Evolutionary conservation across 2,888 invertebrate genomes (phyloP).

Genomic region (Epistrophe eligans): DNA sequence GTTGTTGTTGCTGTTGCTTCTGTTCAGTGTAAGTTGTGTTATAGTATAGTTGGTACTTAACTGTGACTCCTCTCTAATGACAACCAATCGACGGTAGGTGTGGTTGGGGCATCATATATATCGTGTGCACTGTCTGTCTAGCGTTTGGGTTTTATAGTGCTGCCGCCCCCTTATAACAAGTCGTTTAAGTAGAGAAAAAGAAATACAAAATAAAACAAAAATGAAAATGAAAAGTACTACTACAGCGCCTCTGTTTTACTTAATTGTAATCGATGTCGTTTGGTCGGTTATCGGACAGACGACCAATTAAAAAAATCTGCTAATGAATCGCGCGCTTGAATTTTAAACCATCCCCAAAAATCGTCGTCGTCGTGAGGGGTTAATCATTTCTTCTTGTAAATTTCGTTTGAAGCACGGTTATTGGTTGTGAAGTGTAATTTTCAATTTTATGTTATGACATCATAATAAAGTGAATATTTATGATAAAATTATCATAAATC

Average conservation of each 20-base stretch:
- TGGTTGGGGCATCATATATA: conserved; percentile 71
- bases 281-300: conserved; percentile 73
- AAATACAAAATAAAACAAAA: conserved; percentile 31
- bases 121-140: conserved; percentile 57
- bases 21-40: conserved; percentile 59
- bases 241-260: conserved; percentile 52
- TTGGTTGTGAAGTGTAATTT: conserved; percentile 9
- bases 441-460: neutral
- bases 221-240: conserved; percentile 15
- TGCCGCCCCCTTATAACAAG: conserved; percentile 72
- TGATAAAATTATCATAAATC: neutral
- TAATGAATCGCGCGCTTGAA: conserved; percentile 53
- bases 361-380: conserved; percentile 46
- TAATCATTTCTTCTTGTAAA: neutral
- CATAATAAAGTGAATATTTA: neutral
- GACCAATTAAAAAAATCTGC: conserved; percentile 64
- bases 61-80: conserved; percentile 70
- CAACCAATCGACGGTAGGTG: conserved; percentile 74
- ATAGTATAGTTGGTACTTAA: conserved; percentile 54
- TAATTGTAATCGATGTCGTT: conserved; percentile 69
- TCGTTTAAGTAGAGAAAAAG: conserved; percentile 4
- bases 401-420: neutral
- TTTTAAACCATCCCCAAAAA: conserved; percentile 30
- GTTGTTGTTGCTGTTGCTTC: conserved; percentile 65
- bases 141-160: conserved; percentile 43